Evolutionary conservation across 2,113 vertebrate genomes (phyloP).

Genomic region (Herpetotheres cachinnans): DNA sequence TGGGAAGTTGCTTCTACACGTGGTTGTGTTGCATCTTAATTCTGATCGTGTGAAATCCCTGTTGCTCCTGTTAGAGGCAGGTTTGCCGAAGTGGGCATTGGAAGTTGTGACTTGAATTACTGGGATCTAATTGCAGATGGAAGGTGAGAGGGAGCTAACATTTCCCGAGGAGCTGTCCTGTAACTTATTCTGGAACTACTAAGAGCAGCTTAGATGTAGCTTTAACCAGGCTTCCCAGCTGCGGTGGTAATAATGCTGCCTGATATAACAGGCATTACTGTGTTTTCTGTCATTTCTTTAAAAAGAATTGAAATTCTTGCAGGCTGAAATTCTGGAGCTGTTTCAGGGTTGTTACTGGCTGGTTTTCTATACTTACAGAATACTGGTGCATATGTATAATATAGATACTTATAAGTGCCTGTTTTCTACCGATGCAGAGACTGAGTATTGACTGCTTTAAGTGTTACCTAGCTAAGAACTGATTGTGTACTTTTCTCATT

Average conservation of each 20-base stretch:
- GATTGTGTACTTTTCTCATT: not conserved
- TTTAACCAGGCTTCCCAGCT: not conserved
- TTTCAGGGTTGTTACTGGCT: not conserved
- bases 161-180: not conserved
- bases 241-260: not conserved
- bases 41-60: not conserved
- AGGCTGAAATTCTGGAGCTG: not conserved
- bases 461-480: not conserved
- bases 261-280: not conserved
- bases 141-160: not conserved
- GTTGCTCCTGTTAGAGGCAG: not conserved
- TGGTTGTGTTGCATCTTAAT: not conserved
- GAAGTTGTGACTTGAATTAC: not conserved
- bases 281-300: not conserved
- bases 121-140: not conserved
- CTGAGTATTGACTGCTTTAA: not conserved
- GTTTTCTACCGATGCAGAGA: not conserved
- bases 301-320: not conserved
- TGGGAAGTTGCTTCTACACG: not conserved
- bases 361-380: not conserved
- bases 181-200: not conserved
- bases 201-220: not conserved
- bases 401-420: slow-evolving; percentile 1
- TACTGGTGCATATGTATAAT: not conserved
- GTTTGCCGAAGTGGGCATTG: not conserved